A percentile compares a stretch with the other conserved stretches of the same genome.
Conservation (phyloP, 2,888 invertebrate species). For the Automeris io region DNA sequence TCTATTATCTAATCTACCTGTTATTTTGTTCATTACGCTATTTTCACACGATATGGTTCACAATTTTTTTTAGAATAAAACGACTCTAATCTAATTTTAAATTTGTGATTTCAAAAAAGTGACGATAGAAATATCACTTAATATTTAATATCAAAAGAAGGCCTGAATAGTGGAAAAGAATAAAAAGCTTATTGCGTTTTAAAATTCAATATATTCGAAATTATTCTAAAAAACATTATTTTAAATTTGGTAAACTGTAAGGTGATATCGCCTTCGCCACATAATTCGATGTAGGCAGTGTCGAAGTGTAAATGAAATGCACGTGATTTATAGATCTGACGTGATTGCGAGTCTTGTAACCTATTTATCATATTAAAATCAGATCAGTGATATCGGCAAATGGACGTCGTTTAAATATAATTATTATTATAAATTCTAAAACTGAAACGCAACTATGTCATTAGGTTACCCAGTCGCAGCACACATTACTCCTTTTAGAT, state of each 20-base stretch:
- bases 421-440: neutral
- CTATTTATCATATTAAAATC: conserved; percentile 15
- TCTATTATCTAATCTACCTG: conserved; percentile 64
- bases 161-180: no score
- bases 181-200: no score
- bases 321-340: conserved; percentile 23
- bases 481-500: conserved; percentile 42
- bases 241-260: no score
- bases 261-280: conserved; percentile 28
- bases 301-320: conserved; percentile 23
- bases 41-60: conserved; percentile 50
- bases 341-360: conserved; percentile 12
- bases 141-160: no score
- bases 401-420: neutral
- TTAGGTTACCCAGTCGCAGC: conserved; percentile 43
- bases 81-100: no score
- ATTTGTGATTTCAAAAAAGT: no score
- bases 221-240: no score
- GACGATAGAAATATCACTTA: no score
- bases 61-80: conserved; percentile 23
- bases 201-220: no score
- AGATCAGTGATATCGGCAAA: conserved; percentile 8
- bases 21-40: conserved; percentile 52
- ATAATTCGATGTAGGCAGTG: conserved; percentile 32
- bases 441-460: conserved; percentile 33